phyloP scores from a whole-genome alignment of 2,113 vertebrate genomes.

The Silurus meridionalis region DNA sequence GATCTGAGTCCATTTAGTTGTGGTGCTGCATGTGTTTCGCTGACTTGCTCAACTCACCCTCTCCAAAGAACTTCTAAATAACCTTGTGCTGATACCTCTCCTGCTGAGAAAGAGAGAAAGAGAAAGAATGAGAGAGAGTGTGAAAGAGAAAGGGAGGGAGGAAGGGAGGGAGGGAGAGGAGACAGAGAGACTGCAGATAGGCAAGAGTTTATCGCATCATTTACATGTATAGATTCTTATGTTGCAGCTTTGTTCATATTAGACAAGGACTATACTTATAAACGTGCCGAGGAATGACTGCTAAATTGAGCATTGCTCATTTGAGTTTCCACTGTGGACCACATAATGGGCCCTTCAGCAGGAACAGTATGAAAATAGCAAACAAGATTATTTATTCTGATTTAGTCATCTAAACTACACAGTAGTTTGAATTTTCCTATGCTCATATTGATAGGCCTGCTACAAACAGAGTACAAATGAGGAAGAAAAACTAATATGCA shows the following conservation, averaged over 20 bases:
- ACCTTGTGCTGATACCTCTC: constrained; percentile 53
- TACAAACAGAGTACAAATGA: constrained; percentile 6
- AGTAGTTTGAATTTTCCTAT: neutral
- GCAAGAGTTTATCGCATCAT: constrained; percentile 14
- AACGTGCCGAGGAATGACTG: constrained; percentile 25
- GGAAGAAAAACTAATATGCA: neutral
- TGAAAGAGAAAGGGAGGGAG: neutral
- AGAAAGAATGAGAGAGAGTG: neutral
- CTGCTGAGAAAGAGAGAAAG: constrained; percentile 32
- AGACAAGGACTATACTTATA: constrained; percentile 5
- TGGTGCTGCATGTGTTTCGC: constrained; percentile 40
- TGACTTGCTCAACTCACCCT: constrained; percentile 54
- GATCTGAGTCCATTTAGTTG: constrained; percentile 51
- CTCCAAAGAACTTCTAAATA: constrained; percentile 60
- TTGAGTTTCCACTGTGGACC: constrained; percentile 17
- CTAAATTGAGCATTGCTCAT: constrained; percentile 28
- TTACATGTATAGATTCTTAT: neutral
- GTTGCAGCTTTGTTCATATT: neutral
- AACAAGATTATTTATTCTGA: constrained; percentile 11
- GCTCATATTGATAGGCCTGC: neutral
- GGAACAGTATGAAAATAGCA: constrained; percentile 13
- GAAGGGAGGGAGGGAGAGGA: neutral
- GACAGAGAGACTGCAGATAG: constrained; percentile 22
- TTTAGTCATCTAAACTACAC: constrained; percentile 3
- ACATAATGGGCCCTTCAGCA: constrained; percentile 20